A percentile compares a stretch with the other conserved stretches of the same genome.
Conservation (phyloP, 2,797 vertebrate genomes). For the Lateolabrax maculatus region DNA sequence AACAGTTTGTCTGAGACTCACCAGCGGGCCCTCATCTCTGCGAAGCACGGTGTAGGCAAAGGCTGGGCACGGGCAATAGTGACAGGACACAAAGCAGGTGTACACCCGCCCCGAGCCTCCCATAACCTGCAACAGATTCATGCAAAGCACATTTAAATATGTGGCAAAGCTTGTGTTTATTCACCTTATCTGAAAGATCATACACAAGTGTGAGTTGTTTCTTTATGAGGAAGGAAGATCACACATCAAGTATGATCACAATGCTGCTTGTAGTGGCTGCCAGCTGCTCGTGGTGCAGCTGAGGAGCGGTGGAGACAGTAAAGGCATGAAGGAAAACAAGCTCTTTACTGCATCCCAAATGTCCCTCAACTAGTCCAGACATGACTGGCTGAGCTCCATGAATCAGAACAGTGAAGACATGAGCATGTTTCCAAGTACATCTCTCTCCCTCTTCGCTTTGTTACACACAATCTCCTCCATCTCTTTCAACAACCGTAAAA, state of each 20-base stretch:
- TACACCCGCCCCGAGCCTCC: slow-evolving; percentile 92
- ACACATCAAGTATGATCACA: not conserved
- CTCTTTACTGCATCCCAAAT: slow-evolving; percentile 2
- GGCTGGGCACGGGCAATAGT: slow-evolving; percentile 94
- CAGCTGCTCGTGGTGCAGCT: not conserved
- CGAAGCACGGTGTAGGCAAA: slow-evolving; percentile 91
- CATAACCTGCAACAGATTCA: slow-evolving; percentile 85
- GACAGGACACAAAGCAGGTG: slow-evolving; percentile 92
- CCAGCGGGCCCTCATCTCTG: slow-evolving; percentile 91
- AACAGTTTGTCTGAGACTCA: slow-evolving; percentile 76
- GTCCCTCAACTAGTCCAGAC: slow-evolving; percentile 14
- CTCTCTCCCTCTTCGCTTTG: not conserved
- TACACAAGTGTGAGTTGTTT: not conserved
- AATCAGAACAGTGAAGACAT: not conserved
- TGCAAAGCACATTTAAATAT: slow-evolving; percentile 32
- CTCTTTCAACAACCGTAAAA: too few species aligned
- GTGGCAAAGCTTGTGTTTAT: not conserved
- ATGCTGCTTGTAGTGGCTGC: slow-evolving; percentile 1
- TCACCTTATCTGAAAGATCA: not conserved
- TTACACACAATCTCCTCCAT: not conserved
- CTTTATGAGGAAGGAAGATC: not conserved
- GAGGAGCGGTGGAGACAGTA: slow-evolving; percentile 1
- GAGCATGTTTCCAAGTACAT: not conserved
- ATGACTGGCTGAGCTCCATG: slow-evolving; percentile 11
- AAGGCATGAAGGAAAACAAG: slow-evolving; percentile 39